These are phyloP conservation scores for Isotomurus palustris DNA, from an alignment of 2,888 invertebrate genomes.

Conservation along the genomic window DNA sequence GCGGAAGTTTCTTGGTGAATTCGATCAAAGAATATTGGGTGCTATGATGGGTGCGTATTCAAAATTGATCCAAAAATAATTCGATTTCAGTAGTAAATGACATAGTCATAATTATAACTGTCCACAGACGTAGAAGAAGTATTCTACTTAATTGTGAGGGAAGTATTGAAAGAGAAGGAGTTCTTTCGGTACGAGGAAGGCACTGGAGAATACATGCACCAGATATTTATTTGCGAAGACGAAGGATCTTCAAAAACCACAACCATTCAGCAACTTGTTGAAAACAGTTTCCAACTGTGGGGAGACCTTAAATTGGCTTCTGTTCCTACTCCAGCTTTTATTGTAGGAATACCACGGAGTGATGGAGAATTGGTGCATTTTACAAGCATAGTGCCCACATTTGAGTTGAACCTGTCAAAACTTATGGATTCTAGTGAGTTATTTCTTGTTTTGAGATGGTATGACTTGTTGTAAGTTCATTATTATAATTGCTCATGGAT, in stretches of 20 bases:
- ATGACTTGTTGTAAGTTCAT: neutral
- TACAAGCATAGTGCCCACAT: slow-evolving; percentile 12
- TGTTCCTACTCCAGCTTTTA: slow-evolving; percentile 15
- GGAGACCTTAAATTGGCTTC: slow-evolving; percentile 10
- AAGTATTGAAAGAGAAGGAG: slow-evolving; percentile 2
- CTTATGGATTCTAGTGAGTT: neutral
- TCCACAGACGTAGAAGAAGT: slow-evolving; percentile 18
- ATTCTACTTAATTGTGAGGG: slow-evolving; percentile 9
- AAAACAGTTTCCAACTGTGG: slow-evolving; percentile 4
- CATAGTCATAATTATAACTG: too few relatives aligned
- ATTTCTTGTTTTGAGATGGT: too few relatives aligned
- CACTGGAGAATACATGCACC: slow-evolving; percentile 12
- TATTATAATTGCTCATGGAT: neutral
- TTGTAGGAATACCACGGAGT: slow-evolving; percentile 11
- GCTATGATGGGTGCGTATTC: too few relatives aligned
- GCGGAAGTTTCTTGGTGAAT: neutral
- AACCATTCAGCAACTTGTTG: slow-evolving; percentile 3
- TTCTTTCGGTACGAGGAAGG: slow-evolving; percentile 3
- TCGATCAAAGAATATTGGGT: neutral
- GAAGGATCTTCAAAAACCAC: neutral
- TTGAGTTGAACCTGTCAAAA: neutral
- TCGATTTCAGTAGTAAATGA: too few relatives aligned
- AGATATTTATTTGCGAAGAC: slow-evolving; percentile 2
- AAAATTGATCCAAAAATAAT: too few relatives aligned
- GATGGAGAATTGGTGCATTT: slow-evolving; percentile 13